Conservation (phyloP, 2,113 vertebrate species). For the Onychostoma macrolepis region DNA sequence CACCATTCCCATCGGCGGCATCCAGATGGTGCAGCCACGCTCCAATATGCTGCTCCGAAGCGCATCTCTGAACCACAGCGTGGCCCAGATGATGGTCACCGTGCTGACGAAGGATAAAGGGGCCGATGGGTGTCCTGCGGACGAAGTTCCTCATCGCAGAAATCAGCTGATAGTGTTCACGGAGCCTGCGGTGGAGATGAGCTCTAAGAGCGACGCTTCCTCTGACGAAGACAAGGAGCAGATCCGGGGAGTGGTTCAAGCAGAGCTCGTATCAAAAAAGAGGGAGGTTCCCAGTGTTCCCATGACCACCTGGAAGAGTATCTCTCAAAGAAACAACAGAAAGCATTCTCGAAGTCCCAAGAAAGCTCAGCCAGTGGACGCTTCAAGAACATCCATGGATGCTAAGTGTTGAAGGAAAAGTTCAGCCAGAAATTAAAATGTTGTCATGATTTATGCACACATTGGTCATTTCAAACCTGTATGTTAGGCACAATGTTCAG, state of each 20-base stretch:
- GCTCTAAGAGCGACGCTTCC: slow-evolving; percentile 7
- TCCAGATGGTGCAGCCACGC: slow-evolving; percentile 91
- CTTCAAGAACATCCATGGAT: slow-evolving; percentile 4
- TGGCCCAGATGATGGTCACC: slow-evolving; percentile 67
- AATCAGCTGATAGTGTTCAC: slow-evolving; percentile 34
- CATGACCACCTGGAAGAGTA: slow-evolving; percentile 53
- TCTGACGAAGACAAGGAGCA: neutral
- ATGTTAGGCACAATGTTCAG: neutral
- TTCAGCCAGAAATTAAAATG: neutral
- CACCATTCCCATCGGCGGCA: slow-evolving; percentile 92
- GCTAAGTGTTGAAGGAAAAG: neutral
- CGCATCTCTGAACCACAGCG: slow-evolving; percentile 52
- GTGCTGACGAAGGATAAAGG: slow-evolving; percentile 30
- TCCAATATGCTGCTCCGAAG: slow-evolving; percentile 77
- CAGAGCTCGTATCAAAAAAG: neutral
- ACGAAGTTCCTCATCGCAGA: neutral
- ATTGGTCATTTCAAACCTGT: neutral
- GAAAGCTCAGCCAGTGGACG: slow-evolving; percentile 6
- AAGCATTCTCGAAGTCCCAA: slow-evolving; percentile 29
- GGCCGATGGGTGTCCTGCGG: neutral
- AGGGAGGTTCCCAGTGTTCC: slow-evolving; percentile 10
- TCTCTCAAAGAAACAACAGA: slow-evolving; percentile 51
- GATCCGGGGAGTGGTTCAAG: neutral
- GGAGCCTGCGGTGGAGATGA: neutral
- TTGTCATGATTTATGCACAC: neutral